phyloP scores from a whole-genome alignment of 2,888 invertebrate species.

The Xylota segnis region DNA sequence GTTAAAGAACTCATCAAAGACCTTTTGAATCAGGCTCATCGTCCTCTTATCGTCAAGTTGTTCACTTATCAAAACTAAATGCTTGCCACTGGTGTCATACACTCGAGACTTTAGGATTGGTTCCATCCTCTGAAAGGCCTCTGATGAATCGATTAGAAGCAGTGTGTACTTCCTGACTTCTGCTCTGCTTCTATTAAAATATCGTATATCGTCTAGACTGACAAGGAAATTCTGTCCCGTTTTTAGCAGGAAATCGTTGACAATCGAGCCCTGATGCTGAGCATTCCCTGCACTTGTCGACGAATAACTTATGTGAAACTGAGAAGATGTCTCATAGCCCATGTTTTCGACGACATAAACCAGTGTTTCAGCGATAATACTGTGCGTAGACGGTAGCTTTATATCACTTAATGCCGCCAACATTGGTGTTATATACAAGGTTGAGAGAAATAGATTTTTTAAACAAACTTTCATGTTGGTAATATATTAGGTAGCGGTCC shows the following conservation, averaged over 20 bases:
- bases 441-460: not conserved
- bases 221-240: not conserved
- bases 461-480: not conserved
- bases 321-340: not conserved
- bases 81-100: constrained; percentile 51
- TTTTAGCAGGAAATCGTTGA: constrained; percentile 45
- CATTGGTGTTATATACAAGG: not conserved
- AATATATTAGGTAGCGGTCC: not conserved
- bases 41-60: not conserved
- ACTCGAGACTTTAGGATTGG: constrained; percentile 12
- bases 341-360: constrained; percentile 28
- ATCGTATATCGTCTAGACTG: constrained; percentile 36
- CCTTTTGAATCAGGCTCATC: constrained; percentile 7
- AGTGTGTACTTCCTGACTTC: constrained; percentile 33
- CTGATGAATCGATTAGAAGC: constrained; percentile 42
- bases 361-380: constrained; percentile 12
- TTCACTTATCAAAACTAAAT: constrained; percentile 43
- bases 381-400: not conserved
- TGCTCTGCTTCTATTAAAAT: not conserved
- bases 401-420: not conserved
- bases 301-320: constrained; percentile 43
- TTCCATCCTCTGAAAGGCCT: constrained; percentile 11
- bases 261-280: constrained; percentile 31
- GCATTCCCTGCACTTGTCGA: constrained; percentile 20
- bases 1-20: constrained; percentile 42